Evolutionary conservation across 2,113 vertebrate species (phyloP).

Genomic region (Dolichotis patagonum): DNA sequence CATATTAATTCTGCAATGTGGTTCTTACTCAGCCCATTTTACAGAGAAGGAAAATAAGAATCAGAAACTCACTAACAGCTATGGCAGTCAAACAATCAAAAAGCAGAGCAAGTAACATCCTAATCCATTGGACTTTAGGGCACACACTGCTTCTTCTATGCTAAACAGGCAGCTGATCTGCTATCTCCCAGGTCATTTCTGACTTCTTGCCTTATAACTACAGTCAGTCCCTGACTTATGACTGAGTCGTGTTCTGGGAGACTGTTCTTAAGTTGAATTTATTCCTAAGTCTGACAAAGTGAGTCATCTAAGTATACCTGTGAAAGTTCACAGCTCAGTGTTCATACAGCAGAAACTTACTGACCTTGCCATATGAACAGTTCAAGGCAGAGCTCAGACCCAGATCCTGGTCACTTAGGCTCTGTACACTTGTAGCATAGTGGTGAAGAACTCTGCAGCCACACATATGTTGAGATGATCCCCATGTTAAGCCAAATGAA

Average conservation of each 20-base stretch:
- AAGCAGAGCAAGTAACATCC: not conserved
- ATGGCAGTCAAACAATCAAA: not conserved
- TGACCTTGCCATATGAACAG: not conserved
- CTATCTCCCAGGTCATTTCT: not conserved
- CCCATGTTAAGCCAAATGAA: not conserved
- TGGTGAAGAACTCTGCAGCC: not conserved
- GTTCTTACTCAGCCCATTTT: not conserved
- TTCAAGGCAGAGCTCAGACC: not conserved
- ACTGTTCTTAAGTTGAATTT: not conserved
- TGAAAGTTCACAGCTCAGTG: not conserved
- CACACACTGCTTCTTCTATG: not conserved
- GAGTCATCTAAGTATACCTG: not conserved
- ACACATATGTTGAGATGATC: not conserved
- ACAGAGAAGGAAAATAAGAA: not conserved
- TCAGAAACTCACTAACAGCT: not conserved
- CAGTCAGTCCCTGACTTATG: not conserved
- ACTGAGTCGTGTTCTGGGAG: not conserved
- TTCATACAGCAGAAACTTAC: not conserved
- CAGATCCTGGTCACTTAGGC: not conserved
- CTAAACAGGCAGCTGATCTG: not conserved
- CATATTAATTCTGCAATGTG: not conserved
- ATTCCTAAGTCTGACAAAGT: not conserved
- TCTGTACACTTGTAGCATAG: too few relatives aligned
- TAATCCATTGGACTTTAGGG: not conserved
- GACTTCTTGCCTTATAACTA: not conserved